Conservation (phyloP, 2,797 vertebrate genomes). For the Streptopelia turtur region DNA sequence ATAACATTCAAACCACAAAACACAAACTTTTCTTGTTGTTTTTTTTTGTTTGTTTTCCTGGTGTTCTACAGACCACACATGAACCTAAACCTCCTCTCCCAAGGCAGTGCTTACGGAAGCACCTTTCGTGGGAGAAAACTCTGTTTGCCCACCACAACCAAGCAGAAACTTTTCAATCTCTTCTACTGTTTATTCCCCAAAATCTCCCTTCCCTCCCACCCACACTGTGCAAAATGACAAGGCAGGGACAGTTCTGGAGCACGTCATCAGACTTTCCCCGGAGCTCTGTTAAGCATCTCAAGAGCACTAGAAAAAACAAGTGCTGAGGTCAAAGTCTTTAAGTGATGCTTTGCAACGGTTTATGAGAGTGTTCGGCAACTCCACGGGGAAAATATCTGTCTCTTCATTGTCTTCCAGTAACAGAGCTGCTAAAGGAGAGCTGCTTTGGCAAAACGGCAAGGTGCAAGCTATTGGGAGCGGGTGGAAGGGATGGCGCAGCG, state of each 20-base stretch:
- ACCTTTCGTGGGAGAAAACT: background rate
- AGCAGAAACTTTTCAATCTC: background rate
- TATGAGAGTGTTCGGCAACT: background rate
- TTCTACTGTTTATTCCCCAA: background rate
- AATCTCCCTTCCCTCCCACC: background rate
- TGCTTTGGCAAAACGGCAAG: background rate
- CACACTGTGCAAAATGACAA: background rate
- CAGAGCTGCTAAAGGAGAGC: background rate
- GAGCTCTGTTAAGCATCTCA: background rate
- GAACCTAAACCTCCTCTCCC: background rate
- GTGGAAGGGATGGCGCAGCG: background rate
- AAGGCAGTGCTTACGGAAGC: constrained; percentile 4
- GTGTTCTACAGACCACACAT: background rate
- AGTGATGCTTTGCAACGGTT: background rate
- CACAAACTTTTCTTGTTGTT: background rate
- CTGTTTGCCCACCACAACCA: fast-evolving
- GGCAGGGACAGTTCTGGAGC: background rate
- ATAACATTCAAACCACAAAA: background rate
- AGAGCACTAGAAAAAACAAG: background rate
- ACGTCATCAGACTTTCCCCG: background rate
- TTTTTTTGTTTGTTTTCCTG: background rate
- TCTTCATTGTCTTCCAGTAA: background rate
- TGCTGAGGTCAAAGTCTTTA: background rate
- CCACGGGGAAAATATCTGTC: background rate
- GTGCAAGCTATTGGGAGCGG: background rate